phyloP scores from a whole-genome alignment of 2,888 invertebrate species.

The Eupithecia insigniata region DNA sequence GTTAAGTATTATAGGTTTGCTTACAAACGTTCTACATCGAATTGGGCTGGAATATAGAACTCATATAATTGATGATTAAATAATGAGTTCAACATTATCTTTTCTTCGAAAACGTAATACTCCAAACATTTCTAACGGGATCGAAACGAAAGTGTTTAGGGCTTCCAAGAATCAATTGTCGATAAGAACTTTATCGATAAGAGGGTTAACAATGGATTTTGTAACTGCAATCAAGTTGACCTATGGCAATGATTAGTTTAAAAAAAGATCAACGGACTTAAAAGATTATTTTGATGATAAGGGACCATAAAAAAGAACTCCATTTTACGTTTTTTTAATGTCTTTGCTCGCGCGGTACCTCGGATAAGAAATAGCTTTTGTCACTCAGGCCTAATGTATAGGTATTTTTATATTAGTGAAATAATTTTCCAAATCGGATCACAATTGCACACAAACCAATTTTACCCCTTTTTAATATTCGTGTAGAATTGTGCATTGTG shows the following conservation, averaged over 20 bases:
- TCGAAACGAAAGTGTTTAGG: constrained; percentile 24
- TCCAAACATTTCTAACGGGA: constrained; percentile 17
- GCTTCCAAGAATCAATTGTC: constrained; percentile 25
- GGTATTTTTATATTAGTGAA: too few species aligned
- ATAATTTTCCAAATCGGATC: neutral
- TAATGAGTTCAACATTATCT: constrained; percentile 12
- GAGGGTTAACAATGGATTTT: constrained; percentile 9
- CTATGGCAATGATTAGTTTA: neutral
- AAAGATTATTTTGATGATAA: neutral
- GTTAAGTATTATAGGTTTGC: too few species aligned
- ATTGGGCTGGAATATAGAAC: too few species aligned
- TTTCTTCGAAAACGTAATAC: constrained; percentile 16
- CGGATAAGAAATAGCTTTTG: neutral
- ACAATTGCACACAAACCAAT: neutral
- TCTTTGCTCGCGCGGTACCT: neutral
- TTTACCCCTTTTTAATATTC: neutral
- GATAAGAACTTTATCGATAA: constrained; percentile 12
- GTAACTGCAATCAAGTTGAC: neutral
- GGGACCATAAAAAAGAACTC: neutral
- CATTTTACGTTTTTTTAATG: neutral
- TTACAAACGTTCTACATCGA: too few species aligned
- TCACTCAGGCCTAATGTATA: neutral
- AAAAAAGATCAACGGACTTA: neutral
- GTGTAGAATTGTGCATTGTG: too few species aligned
- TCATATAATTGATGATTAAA: constrained; percentile 1